Percentiles rank a stretch among this genome's conserved stretches.
These are phyloP conservation scores for Zaprionus lineosus DNA, from an alignment of 2,888 invertebrate genomes.

Conservation along the genomic window DNA sequence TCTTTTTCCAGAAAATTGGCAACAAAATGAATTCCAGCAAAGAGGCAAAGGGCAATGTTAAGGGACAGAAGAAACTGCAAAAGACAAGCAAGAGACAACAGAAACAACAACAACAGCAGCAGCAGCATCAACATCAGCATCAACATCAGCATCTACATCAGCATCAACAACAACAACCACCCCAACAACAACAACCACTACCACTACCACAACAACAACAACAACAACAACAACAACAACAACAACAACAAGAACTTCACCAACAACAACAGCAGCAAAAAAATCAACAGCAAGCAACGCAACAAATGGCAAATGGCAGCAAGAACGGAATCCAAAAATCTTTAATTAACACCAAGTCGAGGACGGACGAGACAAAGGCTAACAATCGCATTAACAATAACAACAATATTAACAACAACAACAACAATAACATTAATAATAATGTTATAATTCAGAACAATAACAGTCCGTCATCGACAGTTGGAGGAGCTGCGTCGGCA, in stretches of 20 bases:
- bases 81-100: conserved; percentile 76
- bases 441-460: conserved; percentile 30
- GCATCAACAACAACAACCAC: too few species aligned
- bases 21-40: conserved; percentile 69
- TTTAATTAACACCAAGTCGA: conserved; percentile 31
- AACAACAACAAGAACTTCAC: conserved; percentile 35
- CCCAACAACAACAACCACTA: too few species aligned
- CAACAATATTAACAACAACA: conserved; percentile 18
- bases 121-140: too few species aligned
- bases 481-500: too few species aligned
- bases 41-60: conserved; percentile 79
- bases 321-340: conserved; percentile 72
- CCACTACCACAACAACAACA: conserved; percentile 64
- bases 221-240: conserved; percentile 36
- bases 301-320: conserved; percentile 82
- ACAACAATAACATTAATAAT: conserved; percentile 32
- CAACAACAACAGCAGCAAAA: conserved; percentile 46
- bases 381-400: conserved; percentile 33
- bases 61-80: conserved; percentile 83
- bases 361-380: conserved; percentile 35
- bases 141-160: too few species aligned
- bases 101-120: conserved; percentile 52
- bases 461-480: conserved; percentile 28
- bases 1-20: conserved; percentile 54
- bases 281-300: conserved; percentile 78